A percentile compares a stretch with the other conserved stretches of the same genome.
phyloP scores from a whole-genome alignment of 2,797 vertebrate genomes.

The Cygnus olor region DNA sequence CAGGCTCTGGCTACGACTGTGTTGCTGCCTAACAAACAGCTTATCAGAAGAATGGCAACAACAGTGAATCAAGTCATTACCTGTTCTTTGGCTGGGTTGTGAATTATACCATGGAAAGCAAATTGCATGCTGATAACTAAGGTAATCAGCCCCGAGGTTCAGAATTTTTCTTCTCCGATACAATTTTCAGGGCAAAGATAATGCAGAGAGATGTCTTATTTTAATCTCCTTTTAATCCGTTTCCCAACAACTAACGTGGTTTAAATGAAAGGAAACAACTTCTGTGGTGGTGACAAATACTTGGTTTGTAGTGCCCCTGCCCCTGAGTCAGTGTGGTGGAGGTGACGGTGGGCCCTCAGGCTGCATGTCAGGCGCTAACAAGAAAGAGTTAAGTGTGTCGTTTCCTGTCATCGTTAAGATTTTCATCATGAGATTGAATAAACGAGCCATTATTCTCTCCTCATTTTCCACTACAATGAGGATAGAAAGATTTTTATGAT shows the following conservation, averaged over 20 bases:
- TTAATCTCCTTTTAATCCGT: conserved; percentile 14
- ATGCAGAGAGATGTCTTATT: background rate
- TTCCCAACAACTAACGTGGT: background rate
- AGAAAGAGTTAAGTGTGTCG: background rate
- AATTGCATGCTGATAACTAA: background rate
- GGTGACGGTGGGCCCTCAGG: background rate
- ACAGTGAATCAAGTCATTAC: background rate
- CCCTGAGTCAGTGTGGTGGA: background rate
- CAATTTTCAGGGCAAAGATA: background rate
- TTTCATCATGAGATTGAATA: conserved; percentile 40
- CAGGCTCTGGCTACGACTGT: background rate
- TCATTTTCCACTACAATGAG: conserved; percentile 13
- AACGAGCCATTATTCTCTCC: conserved; percentile 13
- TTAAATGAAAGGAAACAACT: background rate
- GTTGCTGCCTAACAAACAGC: background rate
- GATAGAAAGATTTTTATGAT: conserved; percentile 24
- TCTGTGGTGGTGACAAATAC: background rate
- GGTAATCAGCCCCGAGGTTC: background rate
- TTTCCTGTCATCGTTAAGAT: conserved; percentile 25
- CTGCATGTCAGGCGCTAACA: background rate
- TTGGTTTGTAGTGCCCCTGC: background rate
- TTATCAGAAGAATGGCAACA: background rate
- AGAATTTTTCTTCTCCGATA: background rate
- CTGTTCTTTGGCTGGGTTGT: background rate
- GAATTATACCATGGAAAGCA: background rate